Percentiles rank a stretch among this genome's conserved stretches.
Evolutionary conservation across 2,797 vertebrate genomes (phyloP).

Genomic region (Myotis planiceps): DNA sequence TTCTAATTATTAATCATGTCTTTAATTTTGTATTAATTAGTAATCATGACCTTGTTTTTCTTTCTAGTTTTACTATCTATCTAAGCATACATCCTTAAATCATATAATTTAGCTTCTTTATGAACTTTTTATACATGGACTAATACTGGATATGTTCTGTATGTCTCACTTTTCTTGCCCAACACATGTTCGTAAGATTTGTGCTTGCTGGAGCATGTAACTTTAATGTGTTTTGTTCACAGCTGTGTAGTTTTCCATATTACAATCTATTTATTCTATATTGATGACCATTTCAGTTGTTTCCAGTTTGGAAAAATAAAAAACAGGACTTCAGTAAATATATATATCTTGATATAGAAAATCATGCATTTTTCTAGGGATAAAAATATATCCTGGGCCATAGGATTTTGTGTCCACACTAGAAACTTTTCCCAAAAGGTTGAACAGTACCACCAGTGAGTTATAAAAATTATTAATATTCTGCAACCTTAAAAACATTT

Average conservation of each 20-base stretch:
- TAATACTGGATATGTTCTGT: not conserved
- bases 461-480: constrained; percentile 28
- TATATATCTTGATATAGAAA: not conserved
- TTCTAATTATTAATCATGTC: not conserved
- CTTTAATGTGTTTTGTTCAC: not conserved
- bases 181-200: not conserved
- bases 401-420: not conserved
- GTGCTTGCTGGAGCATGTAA: not conserved
- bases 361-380: not conserved
- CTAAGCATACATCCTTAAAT: not conserved
- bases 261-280: not conserved
- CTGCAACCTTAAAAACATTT: constrained; percentile 23
- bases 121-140: not conserved
- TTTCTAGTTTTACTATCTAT: not conserved
- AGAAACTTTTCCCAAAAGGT: not conserved
- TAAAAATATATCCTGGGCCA: not conserved
- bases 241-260: not conserved
- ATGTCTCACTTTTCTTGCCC: not conserved
- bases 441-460: not conserved
- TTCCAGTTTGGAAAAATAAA: not conserved
- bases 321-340: not conserved
- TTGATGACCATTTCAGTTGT: not conserved
- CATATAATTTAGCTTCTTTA: not conserved
- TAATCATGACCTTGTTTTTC: not conserved
- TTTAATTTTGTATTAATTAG: not conserved